These are phyloP conservation scores for Agapornis canus DNA, from an alignment of 2,797 vertebrate species.

Conservation along the genomic window DNA sequence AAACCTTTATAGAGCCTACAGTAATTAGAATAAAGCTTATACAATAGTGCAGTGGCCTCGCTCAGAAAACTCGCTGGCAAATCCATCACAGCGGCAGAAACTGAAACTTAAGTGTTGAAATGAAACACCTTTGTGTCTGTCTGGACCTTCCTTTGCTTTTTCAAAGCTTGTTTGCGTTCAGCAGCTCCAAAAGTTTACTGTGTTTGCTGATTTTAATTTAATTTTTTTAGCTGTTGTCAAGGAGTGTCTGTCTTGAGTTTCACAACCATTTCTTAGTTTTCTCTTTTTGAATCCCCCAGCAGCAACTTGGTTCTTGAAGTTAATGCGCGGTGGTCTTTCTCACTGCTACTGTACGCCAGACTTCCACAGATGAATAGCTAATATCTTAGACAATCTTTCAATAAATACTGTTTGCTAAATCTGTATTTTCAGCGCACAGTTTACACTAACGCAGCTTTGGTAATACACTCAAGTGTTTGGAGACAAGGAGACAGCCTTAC, in stretches of 20 bases:
- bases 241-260: neutral
- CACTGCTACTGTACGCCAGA: neutral
- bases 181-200: neutral
- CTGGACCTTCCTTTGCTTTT: conserved; percentile 7
- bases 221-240: neutral
- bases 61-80: neutral
- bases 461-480: conserved; percentile 34
- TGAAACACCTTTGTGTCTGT: neutral
- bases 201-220: neutral
- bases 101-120: conserved; percentile 31
- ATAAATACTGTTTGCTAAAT: conserved; percentile 26
- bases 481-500: conserved; percentile 53
- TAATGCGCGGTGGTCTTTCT: neutral
- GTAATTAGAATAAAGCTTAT: conserved; percentile 64
- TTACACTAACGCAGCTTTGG: conserved; percentile 38
- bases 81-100: conserved; percentile 6
- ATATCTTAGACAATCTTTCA: conserved; percentile 21
- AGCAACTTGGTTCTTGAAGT: neutral
- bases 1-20: conserved; percentile 66
- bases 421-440: conserved; percentile 28
- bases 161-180: conserved; percentile 4
- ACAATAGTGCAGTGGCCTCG: conserved; percentile 3
- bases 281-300: neutral
- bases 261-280: neutral
- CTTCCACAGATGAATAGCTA: neutral